Evolutionary conservation across 2,797 vertebrate species (phyloP), one percentile per base, ranked within the genome.

Genomic region (Chrosomus eos): DNA sequence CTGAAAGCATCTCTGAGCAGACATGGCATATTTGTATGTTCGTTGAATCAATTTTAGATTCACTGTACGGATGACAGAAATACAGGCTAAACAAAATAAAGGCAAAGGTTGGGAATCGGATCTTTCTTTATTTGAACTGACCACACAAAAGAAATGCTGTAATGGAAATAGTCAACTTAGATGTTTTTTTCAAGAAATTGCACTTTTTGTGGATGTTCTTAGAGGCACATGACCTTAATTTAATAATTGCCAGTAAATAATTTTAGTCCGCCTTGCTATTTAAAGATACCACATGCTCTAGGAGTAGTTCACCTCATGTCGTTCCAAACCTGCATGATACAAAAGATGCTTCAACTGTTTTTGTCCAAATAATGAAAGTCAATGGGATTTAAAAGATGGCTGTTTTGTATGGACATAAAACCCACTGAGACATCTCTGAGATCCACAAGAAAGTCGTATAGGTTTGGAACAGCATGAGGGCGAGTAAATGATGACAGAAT

Each of bases 1-100:
- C 28, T 79, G 51, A 84, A 84, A 79, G 66, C 75, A 71, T 79
- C 36, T 84, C 55, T 79, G 75, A 71, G 28, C 10, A 40, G 18
- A 70, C 43, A 26, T 19, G 36, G 11, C 28, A 78, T 58, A 4
- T 84, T 7, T 70, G 38, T 60, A 62, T 31, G 19, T 75, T 66
- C 18, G 1, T 2, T 23, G 26, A 43, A 71, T 74, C 6, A 3
- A 51, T 72, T 81, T 55, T 26, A 7, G 58, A 62, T 7, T 36
- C 5, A 26, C 23, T 60, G 33, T 60, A 77, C 14, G 16, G 26
- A 64, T 64, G 26, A 43, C 40, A 14, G 23, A 76, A 58, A 38
- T 58, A 38, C 13, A n/a, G 11, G n/a, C 51, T 58, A 8, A 26
- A 60, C 33, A 40, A 77, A 18, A 60, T 10, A 60, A 58, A 38